These are phyloP conservation scores for Alethe castanea DNA, from an alignment of 2,113 vertebrate genomes.

Conservation along the genomic window DNA sequence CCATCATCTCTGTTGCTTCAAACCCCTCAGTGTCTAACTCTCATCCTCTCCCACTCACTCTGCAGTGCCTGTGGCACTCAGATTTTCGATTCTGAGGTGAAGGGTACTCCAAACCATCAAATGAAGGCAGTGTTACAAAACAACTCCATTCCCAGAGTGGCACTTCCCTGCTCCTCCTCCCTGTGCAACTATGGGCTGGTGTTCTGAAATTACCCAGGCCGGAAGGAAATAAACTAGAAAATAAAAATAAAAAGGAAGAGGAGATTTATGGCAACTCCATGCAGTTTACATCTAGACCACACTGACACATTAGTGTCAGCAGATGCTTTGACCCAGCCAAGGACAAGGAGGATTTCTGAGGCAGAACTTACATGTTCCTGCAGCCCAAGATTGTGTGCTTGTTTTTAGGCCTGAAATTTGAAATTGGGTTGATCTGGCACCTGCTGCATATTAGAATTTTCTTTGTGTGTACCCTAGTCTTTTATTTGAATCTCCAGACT, in stretches of 20 bases:
- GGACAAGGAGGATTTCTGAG: background rate
- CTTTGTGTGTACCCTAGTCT: background rate
- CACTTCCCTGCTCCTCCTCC: background rate
- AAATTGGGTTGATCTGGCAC: background rate
- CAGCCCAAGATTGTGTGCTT: background rate
- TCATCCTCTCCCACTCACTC: background rate
- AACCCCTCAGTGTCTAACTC: background rate
- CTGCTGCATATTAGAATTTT: background rate
- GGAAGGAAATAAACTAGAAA: background rate
- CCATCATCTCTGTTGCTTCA: background rate
- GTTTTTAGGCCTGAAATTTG: background rate
- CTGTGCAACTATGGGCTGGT: background rate
- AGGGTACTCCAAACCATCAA: background rate
- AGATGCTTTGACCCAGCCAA: background rate
- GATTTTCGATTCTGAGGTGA: background rate
- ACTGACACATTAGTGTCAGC: background rate
- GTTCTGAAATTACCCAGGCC: background rate
- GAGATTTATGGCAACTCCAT: background rate
- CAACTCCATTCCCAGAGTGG: background rate
- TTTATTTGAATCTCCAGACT: background rate
- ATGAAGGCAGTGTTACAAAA: constrained; percentile 34
- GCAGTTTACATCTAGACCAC: background rate
- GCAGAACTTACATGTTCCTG: background rate
- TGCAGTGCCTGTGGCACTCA: background rate
- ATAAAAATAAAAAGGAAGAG: background rate